Percentiles rank a stretch among this genome's conserved stretches.
These are phyloP conservation scores for Puntigrus tetrazona DNA, from an alignment of 2,113 vertebrate species.

Conservation along the genomic window DNA sequence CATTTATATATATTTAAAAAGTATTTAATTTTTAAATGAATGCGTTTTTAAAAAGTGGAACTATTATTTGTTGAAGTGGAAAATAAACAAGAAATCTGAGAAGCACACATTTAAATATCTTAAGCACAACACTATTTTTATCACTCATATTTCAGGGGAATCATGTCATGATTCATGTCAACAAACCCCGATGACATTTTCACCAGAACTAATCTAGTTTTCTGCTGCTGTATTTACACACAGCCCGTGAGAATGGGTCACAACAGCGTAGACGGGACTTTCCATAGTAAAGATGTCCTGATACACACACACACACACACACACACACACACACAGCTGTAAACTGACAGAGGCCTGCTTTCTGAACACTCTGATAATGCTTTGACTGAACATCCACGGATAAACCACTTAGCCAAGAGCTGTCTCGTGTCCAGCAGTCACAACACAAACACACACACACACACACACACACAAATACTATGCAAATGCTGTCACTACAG, in stretches of 20 bases:
- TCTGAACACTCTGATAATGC: not conserved
- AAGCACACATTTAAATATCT: not conserved
- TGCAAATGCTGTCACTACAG: not conserved
- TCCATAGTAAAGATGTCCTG: not conserved
- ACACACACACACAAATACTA: not conserved
- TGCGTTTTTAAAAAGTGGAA: not conserved
- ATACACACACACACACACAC: not conserved
- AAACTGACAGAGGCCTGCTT: not conserved
- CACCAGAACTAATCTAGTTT: not conserved
- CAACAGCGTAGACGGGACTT: not conserved
- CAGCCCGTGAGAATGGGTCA: not conserved
- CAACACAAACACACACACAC: constrained; percentile 32
- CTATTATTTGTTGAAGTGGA: not conserved
- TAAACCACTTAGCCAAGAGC: constrained; percentile 13
- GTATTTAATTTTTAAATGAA: not conserved
- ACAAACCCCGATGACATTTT: not conserved
- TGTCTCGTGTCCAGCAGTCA: not conserved
- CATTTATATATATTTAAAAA: not conserved
- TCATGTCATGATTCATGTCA: not conserved
- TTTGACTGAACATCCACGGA: not conserved
- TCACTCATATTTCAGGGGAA: not conserved
- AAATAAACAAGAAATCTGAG: not conserved
- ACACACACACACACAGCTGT: not conserved
- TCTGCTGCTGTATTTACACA: not conserved
- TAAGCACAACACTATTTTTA: not conserved